phyloP scores from a whole-genome alignment of 2,888 invertebrate genomes.

The Stenichneumon culpator region DNA sequence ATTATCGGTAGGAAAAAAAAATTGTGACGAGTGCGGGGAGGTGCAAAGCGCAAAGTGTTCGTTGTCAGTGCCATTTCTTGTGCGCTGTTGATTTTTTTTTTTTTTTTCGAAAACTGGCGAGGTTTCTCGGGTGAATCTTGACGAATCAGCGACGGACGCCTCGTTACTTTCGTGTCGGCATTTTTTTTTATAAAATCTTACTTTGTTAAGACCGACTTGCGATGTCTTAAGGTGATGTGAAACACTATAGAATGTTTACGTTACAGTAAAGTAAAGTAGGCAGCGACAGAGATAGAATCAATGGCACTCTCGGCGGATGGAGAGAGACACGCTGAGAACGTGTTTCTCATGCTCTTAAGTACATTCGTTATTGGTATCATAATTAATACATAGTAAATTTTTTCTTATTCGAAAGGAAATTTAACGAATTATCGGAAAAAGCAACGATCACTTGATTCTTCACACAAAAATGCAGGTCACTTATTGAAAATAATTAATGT shows the following conservation, averaged over 20 bases:
- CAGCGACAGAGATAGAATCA: too few species aligned
- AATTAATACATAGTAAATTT: not conserved
- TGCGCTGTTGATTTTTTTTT: slow-evolving; percentile 29
- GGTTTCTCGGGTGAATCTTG: slow-evolving; percentile 1
- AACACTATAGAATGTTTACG: too few species aligned
- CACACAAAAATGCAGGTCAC: not conserved
- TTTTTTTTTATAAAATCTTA: not conserved
- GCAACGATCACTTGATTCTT: not conserved
- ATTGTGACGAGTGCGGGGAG: not conserved
- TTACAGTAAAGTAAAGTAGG: too few species aligned
- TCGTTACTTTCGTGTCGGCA: not conserved
- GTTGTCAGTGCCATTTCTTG: slow-evolving; percentile 47
- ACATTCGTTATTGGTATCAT: not conserved
- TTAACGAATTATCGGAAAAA: not conserved
- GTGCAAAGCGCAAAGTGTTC: slow-evolving; percentile 12
- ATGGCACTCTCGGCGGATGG: too few species aligned
- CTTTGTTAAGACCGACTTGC: not conserved
- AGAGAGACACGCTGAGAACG: too few species aligned
- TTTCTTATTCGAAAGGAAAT: not conserved
- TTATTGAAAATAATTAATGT: not conserved
- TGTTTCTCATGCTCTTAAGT: too few species aligned
- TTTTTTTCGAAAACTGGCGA: slow-evolving; percentile 18
- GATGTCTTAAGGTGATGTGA: too few species aligned
- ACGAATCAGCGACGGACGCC: not conserved
- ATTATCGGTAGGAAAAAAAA: not conserved